Evolutionary conservation across 1,140 invertebrate species (phyloP), one percentile per base, ranked within the genome.

Genomic region (Brachystomella parvula): DNA sequence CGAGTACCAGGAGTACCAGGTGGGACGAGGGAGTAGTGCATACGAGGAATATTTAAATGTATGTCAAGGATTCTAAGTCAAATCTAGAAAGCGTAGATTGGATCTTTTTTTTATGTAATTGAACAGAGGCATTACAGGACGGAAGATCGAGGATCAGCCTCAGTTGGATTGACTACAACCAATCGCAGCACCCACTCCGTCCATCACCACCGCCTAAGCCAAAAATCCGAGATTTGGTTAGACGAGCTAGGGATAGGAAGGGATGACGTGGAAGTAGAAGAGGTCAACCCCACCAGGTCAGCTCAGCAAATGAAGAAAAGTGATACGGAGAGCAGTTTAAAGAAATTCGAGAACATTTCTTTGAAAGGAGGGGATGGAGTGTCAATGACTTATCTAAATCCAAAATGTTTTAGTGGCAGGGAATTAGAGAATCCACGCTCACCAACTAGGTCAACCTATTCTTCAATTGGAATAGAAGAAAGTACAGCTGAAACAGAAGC

Each of bases 1-100:
- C 2, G 88, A 89, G 75, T 89, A 88, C 74, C 88, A 90, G 76
- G 88, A 90, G 75, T 86, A 89, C 69, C 79, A 82, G 66, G 86
- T 82, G 6, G 88, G 88, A 3, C 78, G 88, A 62, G 88, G 88
- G 2, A 87, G 84, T 19, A 84, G 85, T 1, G 81, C 81, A 32
- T 83, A 86, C 68, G 83, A 85, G 69, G 75, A 9, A 60, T 33
- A 21, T 6, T 9, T 60, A 3, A 3, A 6, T 3, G 58, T 60
- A 60, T 24, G 44, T 47, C 44, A 15, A 15, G n/a, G n/a, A n/a
- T n/a, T n/a, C n/a, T n/a, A n/a, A n/a, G n/a, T n/a, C n/a, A n/a
- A n/a, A n/a, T n/a, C n/a, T n/a, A n/a, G n/a, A n/a, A n/a, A n/a
- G n/a, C n/a, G n/a, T n/a, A n/a, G n/a, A n/a, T n/a, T n/a, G n/a